Base-by-base conservation (phyloP, 1,140 invertebrate species). In the Tetragnatha versicolor region DNA sequence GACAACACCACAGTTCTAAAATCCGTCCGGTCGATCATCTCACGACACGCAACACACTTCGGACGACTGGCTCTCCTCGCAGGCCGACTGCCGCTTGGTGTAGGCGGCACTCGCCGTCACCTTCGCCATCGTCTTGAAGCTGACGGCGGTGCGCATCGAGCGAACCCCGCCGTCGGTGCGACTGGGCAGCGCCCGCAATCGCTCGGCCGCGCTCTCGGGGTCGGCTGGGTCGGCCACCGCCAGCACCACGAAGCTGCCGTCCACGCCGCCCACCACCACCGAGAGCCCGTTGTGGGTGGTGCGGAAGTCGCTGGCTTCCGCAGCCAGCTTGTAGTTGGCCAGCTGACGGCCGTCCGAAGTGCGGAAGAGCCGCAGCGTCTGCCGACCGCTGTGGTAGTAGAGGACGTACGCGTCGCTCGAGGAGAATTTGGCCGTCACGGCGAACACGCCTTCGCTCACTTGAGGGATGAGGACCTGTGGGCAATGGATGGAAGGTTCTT, bases 361-460 rank as follows among this genome's bases (percentile, higher is more conserved):
- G 83, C 95, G 92, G 85, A 98, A 98, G 7, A 97, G 92, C 75
- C 95, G 89, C 55, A 98, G 89, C 9, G 96, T 98, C 87, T 97
- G 94, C 80, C 93, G 91, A 9, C 94, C 94, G 81, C 94, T 96
- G 84, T 98, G 96, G 83, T 98, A 98, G 85, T 99, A 99, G 3
- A 98, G 88, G 5, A 98, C 96, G 83, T 99, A 98, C 82, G 96
- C 92, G 83, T 98, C 95, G 10, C 93, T 96, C 80, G 92, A 92
- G 45, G 95, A 98, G 84, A 99, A 99, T 87, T 94, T 91, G 58
- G 94, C 94, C 81, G 96, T 94, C 27, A 98, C 94, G 14, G 93
- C 95, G 85, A 98, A 98, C 0, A 99, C 96, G 2, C 97, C 97
- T 87, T 99, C 97, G 9, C 96, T 96, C 0, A 98, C 86, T 70